Percentiles rank a stretch among this genome's conserved stretches.
Evolutionary conservation across 2,113 vertebrate species (phyloP).

Genomic region (Charadrius vociferus): DNA sequence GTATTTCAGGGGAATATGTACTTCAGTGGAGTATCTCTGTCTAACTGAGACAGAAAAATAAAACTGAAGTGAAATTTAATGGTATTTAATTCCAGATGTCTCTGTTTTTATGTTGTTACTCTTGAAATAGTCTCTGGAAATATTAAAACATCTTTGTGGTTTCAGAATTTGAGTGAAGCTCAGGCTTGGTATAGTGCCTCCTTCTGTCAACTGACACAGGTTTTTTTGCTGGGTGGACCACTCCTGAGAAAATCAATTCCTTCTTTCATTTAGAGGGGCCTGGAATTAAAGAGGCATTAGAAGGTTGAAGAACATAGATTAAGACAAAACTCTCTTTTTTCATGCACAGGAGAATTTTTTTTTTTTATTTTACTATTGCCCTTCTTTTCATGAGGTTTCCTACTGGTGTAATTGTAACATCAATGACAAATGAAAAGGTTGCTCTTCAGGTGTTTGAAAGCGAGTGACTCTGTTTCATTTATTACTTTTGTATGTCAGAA

Average conservation of each 20-base stretch:
- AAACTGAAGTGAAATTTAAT: slow-evolving; percentile 18
- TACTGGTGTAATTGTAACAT: neutral
- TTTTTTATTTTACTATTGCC: neutral
- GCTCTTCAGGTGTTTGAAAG: neutral
- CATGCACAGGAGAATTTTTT: neutral
- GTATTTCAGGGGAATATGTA: slow-evolving; percentile 14
- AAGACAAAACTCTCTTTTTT: slow-evolving; percentile 5
- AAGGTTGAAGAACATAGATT: neutral
- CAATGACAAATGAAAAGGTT: neutral
- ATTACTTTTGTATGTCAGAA: neutral
- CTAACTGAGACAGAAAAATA: slow-evolving; percentile 50
- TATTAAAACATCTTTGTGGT: slow-evolving; percentile 48
- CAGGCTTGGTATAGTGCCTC: neutral
- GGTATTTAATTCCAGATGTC: slow-evolving; percentile 55
- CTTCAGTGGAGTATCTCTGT: slow-evolving; percentile 4
- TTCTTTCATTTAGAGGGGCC: slow-evolving; percentile 41
- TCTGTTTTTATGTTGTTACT: slow-evolving; percentile 49
- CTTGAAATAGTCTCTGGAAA: slow-evolving; percentile 63
- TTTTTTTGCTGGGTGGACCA: slow-evolving; percentile 17
- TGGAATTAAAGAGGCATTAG: slow-evolving; percentile 12
- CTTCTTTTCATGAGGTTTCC: neutral
- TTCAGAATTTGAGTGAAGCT: slow-evolving; percentile 9
- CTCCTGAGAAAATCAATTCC: slow-evolving; percentile 54
- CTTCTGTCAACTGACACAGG: slow-evolving; percentile 1
- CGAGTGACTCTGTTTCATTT: neutral